Evolutionary conservation across 1,140 invertebrate species (phyloP).

Genomic region (Copidosoma floridanum): DNA sequence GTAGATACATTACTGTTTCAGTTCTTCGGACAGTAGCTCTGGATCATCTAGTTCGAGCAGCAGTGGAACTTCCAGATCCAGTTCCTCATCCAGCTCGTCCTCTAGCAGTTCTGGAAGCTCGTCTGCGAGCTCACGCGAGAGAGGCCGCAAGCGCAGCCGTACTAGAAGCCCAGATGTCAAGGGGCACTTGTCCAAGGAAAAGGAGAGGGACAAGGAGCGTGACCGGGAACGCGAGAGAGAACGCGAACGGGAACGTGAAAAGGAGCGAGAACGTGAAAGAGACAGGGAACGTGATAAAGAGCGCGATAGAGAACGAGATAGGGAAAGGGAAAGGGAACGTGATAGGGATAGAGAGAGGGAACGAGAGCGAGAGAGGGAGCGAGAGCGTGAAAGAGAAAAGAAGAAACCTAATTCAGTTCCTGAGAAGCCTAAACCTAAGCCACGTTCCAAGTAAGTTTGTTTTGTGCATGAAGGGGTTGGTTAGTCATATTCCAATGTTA

Average conservation of each 20-base stretch:
- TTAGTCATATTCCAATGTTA: constrained; percentile 7
- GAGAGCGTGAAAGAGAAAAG: constrained; percentile 46
- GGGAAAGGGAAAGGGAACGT: constrained; percentile 48
- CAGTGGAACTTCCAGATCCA: constrained; percentile 66
- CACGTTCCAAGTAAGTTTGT: constrained; percentile 54
- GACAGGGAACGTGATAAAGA: constrained; percentile 35
- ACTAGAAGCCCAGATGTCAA: constrained; percentile 55
- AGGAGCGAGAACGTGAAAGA: constrained; percentile 54
- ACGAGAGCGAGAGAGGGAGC: constrained; percentile 7
- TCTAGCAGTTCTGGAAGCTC: constrained; percentile 71
- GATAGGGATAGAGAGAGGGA: constrained; percentile 52
- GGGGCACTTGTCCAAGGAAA: constrained; percentile 57
- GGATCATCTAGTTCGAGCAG: constrained; percentile 60
- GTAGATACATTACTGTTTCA: too few species aligned
- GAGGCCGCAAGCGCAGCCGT: constrained; percentile 51
- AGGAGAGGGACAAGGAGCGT: constrained; percentile 57
- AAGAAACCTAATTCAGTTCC: constrained; percentile 57
- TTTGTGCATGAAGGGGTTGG: not conserved
- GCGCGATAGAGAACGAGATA: constrained; percentile 49
- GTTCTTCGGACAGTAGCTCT: constrained; percentile 76
- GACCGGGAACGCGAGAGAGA: constrained; percentile 54
- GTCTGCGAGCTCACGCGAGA: constrained; percentile 60
- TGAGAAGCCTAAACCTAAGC: constrained; percentile 64
- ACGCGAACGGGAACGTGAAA: constrained; percentile 51
- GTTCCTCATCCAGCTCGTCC: constrained; percentile 65